Percentiles rank a stretch among this genome's conserved stretches.
Evolutionary conservation across 2,888 invertebrate genomes (phyloP).

Genomic region (Parnassius orleans): DNA sequence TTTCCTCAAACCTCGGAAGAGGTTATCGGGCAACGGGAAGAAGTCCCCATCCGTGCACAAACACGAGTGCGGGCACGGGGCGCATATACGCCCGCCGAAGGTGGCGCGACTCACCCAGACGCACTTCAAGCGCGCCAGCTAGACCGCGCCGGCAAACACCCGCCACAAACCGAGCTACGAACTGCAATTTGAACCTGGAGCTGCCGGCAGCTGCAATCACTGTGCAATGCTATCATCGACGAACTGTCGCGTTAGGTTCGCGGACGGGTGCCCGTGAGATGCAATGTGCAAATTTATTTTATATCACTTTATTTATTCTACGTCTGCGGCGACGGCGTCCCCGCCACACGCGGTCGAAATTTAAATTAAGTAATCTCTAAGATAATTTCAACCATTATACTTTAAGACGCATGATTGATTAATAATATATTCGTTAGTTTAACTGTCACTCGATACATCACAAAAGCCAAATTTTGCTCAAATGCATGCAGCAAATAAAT

Average conservation of each 20-base stretch:
- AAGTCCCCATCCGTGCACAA: slow-evolving; percentile 74
- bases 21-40: slow-evolving; percentile 73
- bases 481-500: slow-evolving; percentile 21
- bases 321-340: slow-evolving; percentile 49
- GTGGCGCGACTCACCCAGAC: slow-evolving; percentile 67
- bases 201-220: slow-evolving; percentile 26
- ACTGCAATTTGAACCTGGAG: slow-evolving; percentile 12
- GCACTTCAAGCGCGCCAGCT: slow-evolving; percentile 71
- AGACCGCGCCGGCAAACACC: slow-evolving; percentile 43
- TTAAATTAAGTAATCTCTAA: slow-evolving; percentile 77
- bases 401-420: slow-evolving; percentile 51
- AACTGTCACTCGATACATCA: slow-evolving; percentile 55
- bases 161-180: slow-evolving; percentile 39
- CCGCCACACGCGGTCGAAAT: slow-evolving; percentile 47
- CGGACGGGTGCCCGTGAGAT: slow-evolving; percentile 31
- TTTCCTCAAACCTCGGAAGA: slow-evolving; percentile 85
- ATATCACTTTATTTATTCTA: slow-evolving; percentile 72
- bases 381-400: slow-evolving; percentile 67
- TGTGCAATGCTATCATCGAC: slow-evolving; percentile 24
- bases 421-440: slow-evolving; percentile 59
- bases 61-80: slow-evolving; percentile 70
- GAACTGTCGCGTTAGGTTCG: slow-evolving; percentile 32
- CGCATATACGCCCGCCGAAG: slow-evolving; percentile 74
- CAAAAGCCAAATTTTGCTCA: slow-evolving; percentile 47
- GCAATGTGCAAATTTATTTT: slow-evolving; percentile 66